phyloP scores from a whole-genome alignment of 1,140 invertebrate species.

The Ostrea edulis region DNA sequence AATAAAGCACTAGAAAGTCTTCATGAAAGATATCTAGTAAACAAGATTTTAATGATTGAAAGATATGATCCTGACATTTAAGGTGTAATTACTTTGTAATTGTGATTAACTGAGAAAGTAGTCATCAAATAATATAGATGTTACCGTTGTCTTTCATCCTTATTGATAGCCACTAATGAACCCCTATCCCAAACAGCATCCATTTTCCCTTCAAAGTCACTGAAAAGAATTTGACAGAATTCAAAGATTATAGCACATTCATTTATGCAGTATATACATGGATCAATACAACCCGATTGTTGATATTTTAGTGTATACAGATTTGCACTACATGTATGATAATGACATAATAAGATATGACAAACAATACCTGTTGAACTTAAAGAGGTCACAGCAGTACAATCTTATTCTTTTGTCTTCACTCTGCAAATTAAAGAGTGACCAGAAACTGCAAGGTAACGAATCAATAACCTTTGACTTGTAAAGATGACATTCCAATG shows the following conservation, averaged over 20 bases:
- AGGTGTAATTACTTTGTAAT: background rate
- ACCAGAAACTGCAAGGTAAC: background rate
- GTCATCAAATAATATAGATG: too few species aligned
- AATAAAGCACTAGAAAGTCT: too few species aligned
- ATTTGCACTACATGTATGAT: background rate
- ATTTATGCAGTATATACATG: background rate
- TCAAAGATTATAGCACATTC: background rate
- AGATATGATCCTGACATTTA: too few species aligned
- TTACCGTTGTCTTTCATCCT: slow-evolving; percentile 53
- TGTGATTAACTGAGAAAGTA: background rate
- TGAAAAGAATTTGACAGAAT: slow-evolving; percentile 15
- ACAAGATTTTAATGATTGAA: too few species aligned
- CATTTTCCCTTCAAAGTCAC: slow-evolving; percentile 57
- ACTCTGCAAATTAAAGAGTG: slow-evolving; percentile 49
- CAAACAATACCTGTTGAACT: slow-evolving; percentile 55
- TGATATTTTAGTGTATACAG: background rate
- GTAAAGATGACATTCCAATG: too few species aligned
- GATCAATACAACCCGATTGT: background rate
- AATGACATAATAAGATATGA: background rate
- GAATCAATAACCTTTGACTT: too few species aligned
- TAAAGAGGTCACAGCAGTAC: slow-evolving; percentile 61
- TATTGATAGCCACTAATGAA: slow-evolving; percentile 57
- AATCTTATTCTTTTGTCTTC: slow-evolving; percentile 57
- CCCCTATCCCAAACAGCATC: slow-evolving; percentile 61
- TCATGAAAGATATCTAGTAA: too few species aligned